Base-by-base conservation (phyloP, 2,113 vertebrate genomes). In the Gasterosteus nipponicus region DNA sequence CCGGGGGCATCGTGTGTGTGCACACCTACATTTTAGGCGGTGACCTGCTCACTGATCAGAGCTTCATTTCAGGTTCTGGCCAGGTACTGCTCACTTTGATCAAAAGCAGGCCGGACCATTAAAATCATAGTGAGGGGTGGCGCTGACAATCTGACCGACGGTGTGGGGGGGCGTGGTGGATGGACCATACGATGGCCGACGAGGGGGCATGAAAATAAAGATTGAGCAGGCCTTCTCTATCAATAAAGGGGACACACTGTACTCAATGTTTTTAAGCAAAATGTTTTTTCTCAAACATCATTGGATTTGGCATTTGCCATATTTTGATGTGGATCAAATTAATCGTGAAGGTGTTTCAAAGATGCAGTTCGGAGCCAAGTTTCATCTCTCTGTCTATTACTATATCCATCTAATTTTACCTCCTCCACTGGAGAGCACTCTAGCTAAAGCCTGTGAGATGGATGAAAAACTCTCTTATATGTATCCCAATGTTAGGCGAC, bases 11-110 rank as follows among this genome's bases (percentile, higher is more conserved):
- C 14, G 9, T 80, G 15, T 54, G 19, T 44, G 46, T 38, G 42
- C 35, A 38, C 35, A 57, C 19, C n/a, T 0, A 22, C 5, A n/a
- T 19, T 42, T 44, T 41, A 81, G 62, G 42, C 56, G 14, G 18
- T 75, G 69, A 82, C 44, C 47, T 74, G 60, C 53, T 81, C 57
- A 38, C 26, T 83, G 78, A 83, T 66, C 59, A 54, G 69, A 75
- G 33, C 74, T 86, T 85, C 75, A 26, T 26, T 26, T 26, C 22
- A 26, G 22, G 22, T 26, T 26, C 22, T 26, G 22, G 22, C 22
- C 22, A 26, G 22, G 22, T 26, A 26, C 22, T 26, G 22, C 22
- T 26, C 22, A 26, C 22, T 26, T 26, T 26, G 22, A 26, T 26
- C 22, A 26, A 26, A 26, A 26, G 22, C 22, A 26, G 22, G 22